phyloP scores from a whole-genome alignment of 2,113 vertebrate genomes.

The Otis tarda region DNA sequence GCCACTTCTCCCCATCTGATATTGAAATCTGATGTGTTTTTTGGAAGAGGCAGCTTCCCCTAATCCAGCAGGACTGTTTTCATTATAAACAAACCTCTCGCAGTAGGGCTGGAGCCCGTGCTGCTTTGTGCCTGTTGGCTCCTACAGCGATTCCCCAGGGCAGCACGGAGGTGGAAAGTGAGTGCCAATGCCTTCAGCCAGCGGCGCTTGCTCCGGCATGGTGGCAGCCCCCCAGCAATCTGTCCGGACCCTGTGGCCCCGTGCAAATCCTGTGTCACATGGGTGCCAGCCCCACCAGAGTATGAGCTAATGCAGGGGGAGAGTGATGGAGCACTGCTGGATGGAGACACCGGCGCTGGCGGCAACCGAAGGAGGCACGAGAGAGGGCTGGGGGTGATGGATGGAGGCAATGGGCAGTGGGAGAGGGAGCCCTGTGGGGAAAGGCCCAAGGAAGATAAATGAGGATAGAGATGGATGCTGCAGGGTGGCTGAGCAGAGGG shows the following conservation, averaged over 20 bases:
- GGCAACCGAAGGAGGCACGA: accelerated
- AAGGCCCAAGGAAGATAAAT: not conserved
- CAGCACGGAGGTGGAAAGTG: not conserved
- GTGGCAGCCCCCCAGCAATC: not conserved
- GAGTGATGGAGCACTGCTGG: not conserved
- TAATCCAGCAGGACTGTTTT: conserved; percentile 5
- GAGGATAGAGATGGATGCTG: not conserved
- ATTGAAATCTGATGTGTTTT: not conserved
- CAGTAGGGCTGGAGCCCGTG: not conserved
- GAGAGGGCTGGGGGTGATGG: not conserved
- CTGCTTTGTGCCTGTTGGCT: not conserved
- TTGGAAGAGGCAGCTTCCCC: conserved; percentile 9
- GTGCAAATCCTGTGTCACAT: accelerated
- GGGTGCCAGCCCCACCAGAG: accelerated
- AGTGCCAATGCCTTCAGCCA: not conserved
- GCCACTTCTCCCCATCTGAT: not conserved
- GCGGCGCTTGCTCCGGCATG: accelerated
- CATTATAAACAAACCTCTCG: not conserved
- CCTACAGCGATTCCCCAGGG: accelerated
- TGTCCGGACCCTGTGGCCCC: accelerated
- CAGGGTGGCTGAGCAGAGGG: not conserved
- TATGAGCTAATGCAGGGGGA: not conserved
- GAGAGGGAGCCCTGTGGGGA: accelerated
- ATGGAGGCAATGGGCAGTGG: not conserved
- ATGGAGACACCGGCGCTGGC: not conserved